These are phyloP conservation scores for Mythimna vitellina DNA, from an alignment of 2,888 invertebrate species.

Conservation along the genomic window DNA sequence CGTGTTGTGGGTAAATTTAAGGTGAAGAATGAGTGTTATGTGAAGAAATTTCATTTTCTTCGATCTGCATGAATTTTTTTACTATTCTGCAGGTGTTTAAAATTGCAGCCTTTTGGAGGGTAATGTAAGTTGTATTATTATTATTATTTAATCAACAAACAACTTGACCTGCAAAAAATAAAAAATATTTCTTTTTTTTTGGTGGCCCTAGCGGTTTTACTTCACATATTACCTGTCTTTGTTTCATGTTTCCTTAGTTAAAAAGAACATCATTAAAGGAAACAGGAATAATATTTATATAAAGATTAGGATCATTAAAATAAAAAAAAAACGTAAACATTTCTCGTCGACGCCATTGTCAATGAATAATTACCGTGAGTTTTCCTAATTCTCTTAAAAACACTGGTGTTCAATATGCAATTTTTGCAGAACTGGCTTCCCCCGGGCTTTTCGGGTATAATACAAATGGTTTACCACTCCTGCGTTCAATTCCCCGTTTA, in stretches of 20 bases:
- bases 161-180: no score
- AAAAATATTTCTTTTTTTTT: no score
- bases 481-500: constrained; percentile 70
- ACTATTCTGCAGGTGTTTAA: no score
- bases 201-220: no score
- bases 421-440: constrained; percentile 66
- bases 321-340: constrained; percentile 15
- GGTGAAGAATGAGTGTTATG: no score
- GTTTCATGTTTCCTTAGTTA: not conserved
- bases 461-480: constrained; percentile 79
- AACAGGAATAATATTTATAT: not conserved
- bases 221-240: not conserved
- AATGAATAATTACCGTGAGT: constrained; percentile 12
- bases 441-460: constrained; percentile 61
- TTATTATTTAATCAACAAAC: no score
- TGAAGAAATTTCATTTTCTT: no score
- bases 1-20: no score
- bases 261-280: not conserved
- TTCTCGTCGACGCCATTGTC: constrained; percentile 7
- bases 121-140: no score
- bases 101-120: no score
- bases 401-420: constrained; percentile 21
- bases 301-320: constrained; percentile 18
- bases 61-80: no score
- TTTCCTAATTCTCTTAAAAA: constrained; percentile 10